Conservation (phyloP, 2,888 invertebrate species). For the Sinodicranocentrus sp. region DNA sequence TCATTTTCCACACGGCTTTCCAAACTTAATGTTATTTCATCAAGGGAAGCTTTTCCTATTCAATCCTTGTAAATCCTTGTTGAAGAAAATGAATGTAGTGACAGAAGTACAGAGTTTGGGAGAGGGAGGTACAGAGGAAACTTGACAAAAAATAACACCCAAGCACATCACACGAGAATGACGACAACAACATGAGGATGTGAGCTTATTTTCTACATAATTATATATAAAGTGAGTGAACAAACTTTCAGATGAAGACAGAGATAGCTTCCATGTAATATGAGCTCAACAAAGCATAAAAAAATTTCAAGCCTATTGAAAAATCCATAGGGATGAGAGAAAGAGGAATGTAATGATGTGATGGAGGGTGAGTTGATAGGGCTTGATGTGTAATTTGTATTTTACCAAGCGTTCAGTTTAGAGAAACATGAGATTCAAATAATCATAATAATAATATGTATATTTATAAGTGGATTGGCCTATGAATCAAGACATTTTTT, state of each 20-base stretch:
- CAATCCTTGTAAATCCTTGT: slow-evolving; percentile 28
- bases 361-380: slow-evolving; percentile 47
- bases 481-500: slow-evolving; percentile 12
- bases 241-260: slow-evolving; percentile 54
- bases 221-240: neutral
- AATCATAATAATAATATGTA: slow-evolving; percentile 50
- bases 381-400: slow-evolving; percentile 58
- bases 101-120: neutral
- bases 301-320: slow-evolving; percentile 70
- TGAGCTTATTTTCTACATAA: neutral
- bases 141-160: too few relatives aligned
- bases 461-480: slow-evolving; percentile 36
- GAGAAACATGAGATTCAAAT: slow-evolving; percentile 55
- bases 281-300: slow-evolving; percentile 69
- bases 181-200: neutral
- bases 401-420: slow-evolving; percentile 46
- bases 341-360: slow-evolving; percentile 51
- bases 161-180: neutral
- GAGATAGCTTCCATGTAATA: slow-evolving; percentile 66
- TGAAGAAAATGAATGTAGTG: slow-evolving; percentile 4
- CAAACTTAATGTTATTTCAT: slow-evolving; percentile 28
- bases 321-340: slow-evolving; percentile 71
- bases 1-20: neutral
- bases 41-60: slow-evolving; percentile 13
- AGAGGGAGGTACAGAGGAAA: too few relatives aligned